Evolutionary conservation across 2,888 invertebrate species (phyloP), one percentile per base, ranked within the genome.

Genomic region (Heliconius ismenius): DNA sequence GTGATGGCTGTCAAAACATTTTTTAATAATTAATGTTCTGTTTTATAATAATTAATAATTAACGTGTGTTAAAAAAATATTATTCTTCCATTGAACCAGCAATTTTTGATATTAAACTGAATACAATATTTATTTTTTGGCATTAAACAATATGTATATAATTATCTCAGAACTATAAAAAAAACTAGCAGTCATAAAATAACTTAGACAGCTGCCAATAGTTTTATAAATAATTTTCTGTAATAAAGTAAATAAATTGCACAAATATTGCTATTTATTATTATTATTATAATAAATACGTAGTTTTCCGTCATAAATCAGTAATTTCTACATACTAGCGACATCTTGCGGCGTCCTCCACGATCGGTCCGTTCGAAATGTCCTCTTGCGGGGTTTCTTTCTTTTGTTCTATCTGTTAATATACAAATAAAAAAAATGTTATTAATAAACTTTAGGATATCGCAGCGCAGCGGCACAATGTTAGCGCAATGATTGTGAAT

Each of bases 331-430:
- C 9, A 58, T 36, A 70, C 58, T 70, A 73, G 43, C 73, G 73
- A 39, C 60, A 73, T 43, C 73, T 60, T 4, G 73, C 43, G 60
- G 73, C 62, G 60, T 73, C 39, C 21, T 73, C 73, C 11, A 73
- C 73, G 4, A 73, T 73, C 11, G 73, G 73, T 18, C 62, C 73
- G 24, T 67, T 67, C 26, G 73, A 62, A 4, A 73, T 39, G 18
- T 73, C 73, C 11, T 73, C 73, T 26, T 60, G 39, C 2, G 36
- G 26, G 4, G 21, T 26, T 1, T 73, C 73, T 24, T 62, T 73
- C 26, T 73, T 73, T 26, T 73, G 73, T 62, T 73, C 73, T 26
- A 73, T 62, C 73, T 73, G 62, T 39, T 32, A 70, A 32, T 70
- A 15, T 24, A 58, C 6, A 1, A 28, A 32, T 54, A 58, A 32